Conservation (phyloP, 2,113 vertebrate species). For the Corythornis vintsioides region DNA sequence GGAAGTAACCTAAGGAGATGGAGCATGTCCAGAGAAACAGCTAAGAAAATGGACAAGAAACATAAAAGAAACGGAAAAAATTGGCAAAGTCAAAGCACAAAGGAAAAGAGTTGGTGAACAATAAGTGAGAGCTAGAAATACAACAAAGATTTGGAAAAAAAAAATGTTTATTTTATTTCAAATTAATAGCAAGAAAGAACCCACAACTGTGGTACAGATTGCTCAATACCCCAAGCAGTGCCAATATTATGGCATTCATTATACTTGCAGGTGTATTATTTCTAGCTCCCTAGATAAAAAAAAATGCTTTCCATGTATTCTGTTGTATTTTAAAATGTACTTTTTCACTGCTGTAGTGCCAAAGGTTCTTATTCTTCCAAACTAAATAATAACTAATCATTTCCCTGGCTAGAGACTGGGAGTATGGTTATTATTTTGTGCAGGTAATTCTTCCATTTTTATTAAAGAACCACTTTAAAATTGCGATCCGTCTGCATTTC, state of each 20-base stretch:
- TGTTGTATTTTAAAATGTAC: conserved; percentile 73
- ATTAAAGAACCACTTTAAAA: conserved; percentile 59
- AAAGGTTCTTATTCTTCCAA: conserved; percentile 68
- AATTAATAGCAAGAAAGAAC: conserved; percentile 76
- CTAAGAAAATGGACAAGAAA: conserved; percentile 36
- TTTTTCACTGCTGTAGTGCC: conserved; percentile 68
- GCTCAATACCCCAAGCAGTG: conserved; percentile 68
- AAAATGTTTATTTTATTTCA: conserved; percentile 75
- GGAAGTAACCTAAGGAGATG: conserved; percentile 13
- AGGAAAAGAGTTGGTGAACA: conserved; percentile 63
- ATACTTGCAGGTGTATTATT: conserved; percentile 81
- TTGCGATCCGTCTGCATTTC: conserved; percentile 41
- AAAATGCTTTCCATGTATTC: conserved; percentile 70
- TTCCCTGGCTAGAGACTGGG: conserved; percentile 50
- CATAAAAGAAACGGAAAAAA: conserved; percentile 30
- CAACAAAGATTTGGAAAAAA: conserved; percentile 52
- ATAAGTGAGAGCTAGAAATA: conserved; percentile 66
- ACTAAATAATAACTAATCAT: conserved; percentile 75
- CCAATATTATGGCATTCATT: conserved; percentile 78
- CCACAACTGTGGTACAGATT: conserved; percentile 68
- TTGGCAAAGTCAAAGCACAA: conserved; percentile 46
- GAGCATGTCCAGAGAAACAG: conserved; percentile 9
- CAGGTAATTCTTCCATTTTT: conserved; percentile 48
- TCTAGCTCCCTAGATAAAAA: conserved; percentile 75
- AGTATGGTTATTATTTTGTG: conserved; percentile 49